Evolutionary conservation across 2,797 vertebrate genomes (phyloP), one percentile per base, ranked within the genome.

Genomic region (Ispidina picta): DNA sequence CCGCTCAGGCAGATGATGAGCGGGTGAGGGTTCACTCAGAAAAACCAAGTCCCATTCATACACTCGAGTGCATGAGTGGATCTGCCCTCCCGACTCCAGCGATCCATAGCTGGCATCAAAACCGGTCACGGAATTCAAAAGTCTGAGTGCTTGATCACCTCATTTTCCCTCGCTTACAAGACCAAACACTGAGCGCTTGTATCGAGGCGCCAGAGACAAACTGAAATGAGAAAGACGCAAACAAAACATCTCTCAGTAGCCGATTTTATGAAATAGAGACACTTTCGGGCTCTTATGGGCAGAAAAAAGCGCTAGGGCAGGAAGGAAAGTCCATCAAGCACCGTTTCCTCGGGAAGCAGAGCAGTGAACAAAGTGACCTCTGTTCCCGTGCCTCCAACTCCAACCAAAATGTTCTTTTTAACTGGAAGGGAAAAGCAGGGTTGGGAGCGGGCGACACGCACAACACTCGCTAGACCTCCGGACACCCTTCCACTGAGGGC

Each of bases 341-440:
- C 60, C 13, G 60, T 81, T 89, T 86, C 68, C 73, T 89, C 65
- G 71, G 73, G 66, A 93, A 92, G 59, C 79, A 43, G 48, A 90
- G 62, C 51, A 43, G 55, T 54, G 9, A 65, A 93, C 93, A 96
- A 91, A 90, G 76, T 89, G 94, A 94, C 91, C 89, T 90, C 89
- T 93, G 89, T 86, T 90, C 65, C 65, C 64, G 9, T 58, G 49
- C 51, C 81, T 80, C 70, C 66, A 71, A 79, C 72, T 88, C 88
- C 49, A 55, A 85, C 70, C 74, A 90, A 90, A 93, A 92, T 64
- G 80, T 92, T 92, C 82, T 52, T 91, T 94, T 95, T 86, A 89
- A 92, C 92, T 91, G 90, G 94, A 94, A 96, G 83, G 90, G 76
- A 93, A 91, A 77, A 83, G 37, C 75, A 72, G 48, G 65, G 18